Evolutionary conservation across 2,113 vertebrate species (phyloP).

Genomic region (Notechis scutatus): DNA sequence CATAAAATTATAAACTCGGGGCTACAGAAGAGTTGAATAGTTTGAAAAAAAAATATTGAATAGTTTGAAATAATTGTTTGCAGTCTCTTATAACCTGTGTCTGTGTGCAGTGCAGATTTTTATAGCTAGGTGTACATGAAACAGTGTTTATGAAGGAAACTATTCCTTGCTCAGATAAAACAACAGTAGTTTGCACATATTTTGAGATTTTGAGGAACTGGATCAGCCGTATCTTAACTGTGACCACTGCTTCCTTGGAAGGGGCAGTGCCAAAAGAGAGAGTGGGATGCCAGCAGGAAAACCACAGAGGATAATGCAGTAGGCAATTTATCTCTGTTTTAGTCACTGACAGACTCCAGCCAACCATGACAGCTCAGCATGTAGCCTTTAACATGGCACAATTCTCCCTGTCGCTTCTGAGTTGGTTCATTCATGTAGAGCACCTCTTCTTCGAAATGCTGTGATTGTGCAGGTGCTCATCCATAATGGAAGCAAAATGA

Average conservation of each 20-base stretch:
- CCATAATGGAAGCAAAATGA: background rate
- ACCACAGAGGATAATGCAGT: background rate
- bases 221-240: background rate
- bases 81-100: background rate
- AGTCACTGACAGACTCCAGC: background rate
- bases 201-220: background rate
- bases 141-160: background rate
- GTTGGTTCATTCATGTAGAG: background rate
- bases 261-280: background rate
- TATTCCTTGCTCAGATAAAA: background rate
- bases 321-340: background rate
- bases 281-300: background rate
- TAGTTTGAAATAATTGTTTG: background rate
- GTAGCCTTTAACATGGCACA: background rate
- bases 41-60: no score
- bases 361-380: background rate
- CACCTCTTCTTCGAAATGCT: background rate
- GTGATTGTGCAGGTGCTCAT: background rate
- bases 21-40: background rate
- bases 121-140: background rate
- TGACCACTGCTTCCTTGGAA: background rate
- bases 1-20: background rate
- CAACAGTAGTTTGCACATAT: background rate
- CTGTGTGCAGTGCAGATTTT: background rate
- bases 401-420: background rate